Base-by-base conservation (phyloP, 2,797 vertebrate genomes). In the Coregonus sp. region DNA sequence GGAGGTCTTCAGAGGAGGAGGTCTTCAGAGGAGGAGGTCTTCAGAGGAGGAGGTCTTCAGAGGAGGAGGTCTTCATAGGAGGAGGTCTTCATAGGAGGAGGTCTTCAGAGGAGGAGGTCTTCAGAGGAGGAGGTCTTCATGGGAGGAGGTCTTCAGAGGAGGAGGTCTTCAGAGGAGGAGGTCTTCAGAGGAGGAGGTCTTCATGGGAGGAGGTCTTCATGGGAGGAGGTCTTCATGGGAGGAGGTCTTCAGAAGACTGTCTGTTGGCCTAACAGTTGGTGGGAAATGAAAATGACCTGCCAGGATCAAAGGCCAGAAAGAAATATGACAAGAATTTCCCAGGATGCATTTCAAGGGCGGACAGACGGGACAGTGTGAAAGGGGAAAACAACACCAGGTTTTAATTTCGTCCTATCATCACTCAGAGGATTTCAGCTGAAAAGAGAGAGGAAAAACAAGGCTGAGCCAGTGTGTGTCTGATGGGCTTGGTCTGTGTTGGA, bases 271-370 rank as follows among this genome's bases (percentile, higher is more conserved):
- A 96, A 94, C 94, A 95, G 94, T 95, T 95, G 94, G 94, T 96
- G 94, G 95, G 94, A 96, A 95, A 96, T 96, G 93, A 97, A 96
- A 96, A 96, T 93, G 92, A 96, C 95, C 94, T 91, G 87, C 84
- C 87, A 85, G 84, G 93, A 92, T 93, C 92, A 95, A 94, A 95
- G 91, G 90, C 89, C 92, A 92, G 76, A 11, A 47, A 2, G 84
- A 86, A 93, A 92, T 87, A 96, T 92, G 92, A 92, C 90, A 92
- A 90, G 90, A 95, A 90, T 91, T 91, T 90, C 92, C 90, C 79
- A 85, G 77, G 86, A 86, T 89, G 82, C 86, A 92, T 94, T 93
- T 91, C 90, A 94, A 95, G 93, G 90, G 87, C 82, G 91, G 90
- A 84, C 84, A 86, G 75, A 84, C 84, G 86, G 74, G 86, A 91